A percentile compares a stretch with the other conserved stretches of the same genome.
Conservation (phyloP, 1,140 invertebrate species). For the Drosophila nigromelanica region DNA sequence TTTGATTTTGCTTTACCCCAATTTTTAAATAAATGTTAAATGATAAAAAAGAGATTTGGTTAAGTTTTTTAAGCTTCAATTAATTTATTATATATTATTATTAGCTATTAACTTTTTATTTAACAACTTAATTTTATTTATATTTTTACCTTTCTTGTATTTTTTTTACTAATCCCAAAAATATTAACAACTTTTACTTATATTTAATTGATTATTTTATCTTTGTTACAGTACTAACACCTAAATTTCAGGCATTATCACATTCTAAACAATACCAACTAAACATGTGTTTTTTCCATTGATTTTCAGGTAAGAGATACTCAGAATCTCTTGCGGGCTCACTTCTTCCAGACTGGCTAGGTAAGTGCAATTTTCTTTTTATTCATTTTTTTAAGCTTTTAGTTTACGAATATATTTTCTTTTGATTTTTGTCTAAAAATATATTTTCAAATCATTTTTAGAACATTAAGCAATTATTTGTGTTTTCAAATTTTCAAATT, state of each 20-base stretch:
- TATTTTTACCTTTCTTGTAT: background rate
- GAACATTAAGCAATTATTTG: background rate
- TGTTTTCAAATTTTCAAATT: conserved; percentile 35
- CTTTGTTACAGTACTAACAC: background rate
- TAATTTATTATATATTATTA: background rate
- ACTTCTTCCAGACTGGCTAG: conserved; percentile 84
- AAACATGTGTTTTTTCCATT: conserved; percentile 47
- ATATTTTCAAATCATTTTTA: conserved; percentile 38
- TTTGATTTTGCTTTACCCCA: conserved; percentile 7
- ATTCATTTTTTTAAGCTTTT: conserved; percentile 67
- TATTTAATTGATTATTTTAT: background rate
- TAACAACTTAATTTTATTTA: background rate
- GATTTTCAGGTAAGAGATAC: conserved; percentile 84
- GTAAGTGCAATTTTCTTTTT: conserved; percentile 78
- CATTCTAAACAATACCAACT: conserved; percentile 6
- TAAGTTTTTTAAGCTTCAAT: too few relatives aligned
- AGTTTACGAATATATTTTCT: conserved; percentile 63
- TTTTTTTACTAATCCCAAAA: background rate
- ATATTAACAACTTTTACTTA: background rate
- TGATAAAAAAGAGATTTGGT: too few relatives aligned
- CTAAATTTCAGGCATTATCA: conserved; percentile 42
- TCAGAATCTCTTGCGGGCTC: conserved; percentile 84
- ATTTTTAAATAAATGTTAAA: too few relatives aligned
- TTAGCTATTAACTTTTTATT: too few relatives aligned
- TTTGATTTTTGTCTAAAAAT: conserved; percentile 59